Evolutionary conservation across 2,888 invertebrate species (phyloP), one percentile per base, ranked within the genome.

Genomic region (Linnaemya vulpina): DNA sequence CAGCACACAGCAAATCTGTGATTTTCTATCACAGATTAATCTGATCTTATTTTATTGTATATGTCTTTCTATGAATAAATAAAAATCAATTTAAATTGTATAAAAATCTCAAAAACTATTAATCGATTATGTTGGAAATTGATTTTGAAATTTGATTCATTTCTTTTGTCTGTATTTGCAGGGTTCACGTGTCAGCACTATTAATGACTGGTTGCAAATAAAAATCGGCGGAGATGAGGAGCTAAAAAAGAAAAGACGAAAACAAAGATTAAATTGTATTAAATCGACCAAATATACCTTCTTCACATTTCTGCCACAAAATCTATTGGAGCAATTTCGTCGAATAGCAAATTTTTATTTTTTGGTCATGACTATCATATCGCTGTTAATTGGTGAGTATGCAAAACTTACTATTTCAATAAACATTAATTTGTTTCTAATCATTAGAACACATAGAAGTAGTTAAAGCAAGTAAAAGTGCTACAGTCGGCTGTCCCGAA

Each of bases 321-420:
- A 97, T 93, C 92, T 97, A 60, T 93, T 95, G 88, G 97, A 97
- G 90, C 97, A 97, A 93, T 97, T 97, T 92, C 94, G 96, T 20
- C 94, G 97, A 71, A 94, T 97, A 68, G 97, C 96, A 86, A 97
- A 97, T 93, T 96, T 97, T 91, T 97, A 97, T 91, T 97, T 97
- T 91, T 93, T 97, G 49, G 92, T 95, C 49, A 95, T 96, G 88
- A 95, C 96, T 11, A 93, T 96, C 20, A 94, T 97, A 78, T 94
- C 96, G 84, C 91, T 96, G 82, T 90, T 94, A 86, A 95, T 94
- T 87, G 94, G 94, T 94, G 88, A 93, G 94, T 92, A 82, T 53
- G 4, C 1, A 15, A 3, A 63, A 40, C 1, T 55, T 1, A 5
- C 15, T 0, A 15, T 55, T 55, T 22, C 7, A n/a, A n/a, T n/a